Conservation (phyloP, 2,797 vertebrate genomes). For the Sparus aurata region DNA sequence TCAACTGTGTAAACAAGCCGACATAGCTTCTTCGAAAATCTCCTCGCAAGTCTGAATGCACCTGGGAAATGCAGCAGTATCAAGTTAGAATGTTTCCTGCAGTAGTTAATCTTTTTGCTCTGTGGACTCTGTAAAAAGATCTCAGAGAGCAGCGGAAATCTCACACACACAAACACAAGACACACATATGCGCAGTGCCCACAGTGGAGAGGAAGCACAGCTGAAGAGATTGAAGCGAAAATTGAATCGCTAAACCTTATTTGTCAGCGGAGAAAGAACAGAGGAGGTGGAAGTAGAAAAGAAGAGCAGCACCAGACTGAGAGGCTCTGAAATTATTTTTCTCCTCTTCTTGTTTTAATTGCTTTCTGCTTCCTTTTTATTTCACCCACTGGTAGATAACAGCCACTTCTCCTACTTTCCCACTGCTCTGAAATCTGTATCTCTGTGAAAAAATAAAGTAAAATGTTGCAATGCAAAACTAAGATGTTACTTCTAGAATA, state of each 20-base stretch:
- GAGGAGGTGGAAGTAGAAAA: conserved; percentile 33
- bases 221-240: conserved; percentile 57
- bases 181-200: conserved; percentile 24
- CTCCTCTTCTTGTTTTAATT: conserved; percentile 63
- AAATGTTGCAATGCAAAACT: conserved; percentile 31
- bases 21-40: neutral
- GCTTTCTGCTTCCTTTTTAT: conserved; percentile 55
- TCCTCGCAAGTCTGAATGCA: conserved; percentile 18
- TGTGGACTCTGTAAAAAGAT: conserved; percentile 42
- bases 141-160: conserved; percentile 26
- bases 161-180: conserved; percentile 22
- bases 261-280: conserved; percentile 55
- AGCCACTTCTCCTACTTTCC: conserved; percentile 10
- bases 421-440: conserved; percentile 24
- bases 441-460: neutral
- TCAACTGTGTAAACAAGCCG: conserved; percentile 20
- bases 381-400: conserved; percentile 38
- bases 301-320: conserved; percentile 17
- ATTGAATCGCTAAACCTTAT: conserved; percentile 73
- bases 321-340: conserved; percentile 44
- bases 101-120: conserved; percentile 48
- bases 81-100: conserved; percentile 42
- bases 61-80: conserved; percentile 31
- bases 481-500: neutral
- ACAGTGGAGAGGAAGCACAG: conserved; percentile 15